Evolutionary conservation across 2,113 vertebrate species (phyloP).

Genomic region (Psilopsiagon aymara): DNA sequence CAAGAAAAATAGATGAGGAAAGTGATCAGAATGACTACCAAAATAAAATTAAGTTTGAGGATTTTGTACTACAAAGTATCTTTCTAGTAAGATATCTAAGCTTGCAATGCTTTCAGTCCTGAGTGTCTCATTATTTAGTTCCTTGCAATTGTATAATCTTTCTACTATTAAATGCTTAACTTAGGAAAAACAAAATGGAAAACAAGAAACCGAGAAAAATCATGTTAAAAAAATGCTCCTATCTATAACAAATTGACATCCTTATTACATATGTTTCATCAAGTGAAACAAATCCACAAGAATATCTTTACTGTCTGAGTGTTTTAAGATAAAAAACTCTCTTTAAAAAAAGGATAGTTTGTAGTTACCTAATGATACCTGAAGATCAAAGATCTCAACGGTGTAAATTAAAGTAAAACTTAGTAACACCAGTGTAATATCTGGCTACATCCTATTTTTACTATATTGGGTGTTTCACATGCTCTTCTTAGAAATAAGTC

Average conservation of each 20-base stretch:
- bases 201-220: fast-evolving
- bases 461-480: neutral
- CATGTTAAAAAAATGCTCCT: neutral
- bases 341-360: neutral
- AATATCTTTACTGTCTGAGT: neutral
- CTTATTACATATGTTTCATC: neutral
- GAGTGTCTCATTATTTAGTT: neutral
- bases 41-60: neutral
- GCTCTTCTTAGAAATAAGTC: neutral
- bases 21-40: neutral
- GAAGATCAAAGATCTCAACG: neutral
- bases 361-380: neutral
- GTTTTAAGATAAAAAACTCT: neutral
- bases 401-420: neutral
- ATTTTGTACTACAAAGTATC: neutral
- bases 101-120: neutral
- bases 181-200: neutral
- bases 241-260: neutral
- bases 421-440: neutral
- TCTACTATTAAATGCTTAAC: neutral
- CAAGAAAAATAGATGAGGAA: neutral
- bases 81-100: neutral
- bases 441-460: neutral
- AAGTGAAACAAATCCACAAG: neutral
- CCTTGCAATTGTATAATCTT: neutral